Percentiles rank a stretch among this genome's conserved stretches.
Conservation (phyloP, 1,140 invertebrate species). For the Drosophila dunni region DNA sequence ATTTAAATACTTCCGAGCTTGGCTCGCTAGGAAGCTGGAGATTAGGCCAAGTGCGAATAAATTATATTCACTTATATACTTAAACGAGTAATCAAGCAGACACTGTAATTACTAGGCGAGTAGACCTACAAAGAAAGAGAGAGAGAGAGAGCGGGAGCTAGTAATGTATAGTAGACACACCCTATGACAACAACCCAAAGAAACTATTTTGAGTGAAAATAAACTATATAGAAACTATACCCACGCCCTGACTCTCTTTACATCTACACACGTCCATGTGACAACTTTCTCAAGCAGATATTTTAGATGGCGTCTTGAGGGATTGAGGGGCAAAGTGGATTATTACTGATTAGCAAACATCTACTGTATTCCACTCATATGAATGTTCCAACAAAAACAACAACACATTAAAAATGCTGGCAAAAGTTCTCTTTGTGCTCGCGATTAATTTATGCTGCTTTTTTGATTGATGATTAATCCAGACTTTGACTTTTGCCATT, state of each 20-base stretch:
- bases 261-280: conserved; percentile 31
- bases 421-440: conserved; percentile 33
- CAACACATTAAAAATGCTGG: neutral
- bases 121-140: neutral
- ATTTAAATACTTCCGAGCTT: neutral
- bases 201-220: neutral
- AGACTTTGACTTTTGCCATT: conserved; percentile 81
- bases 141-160: neutral
- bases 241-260: neutral
- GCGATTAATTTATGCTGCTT: conserved; percentile 72
- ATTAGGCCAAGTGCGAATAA: neutral
- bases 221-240: neutral
- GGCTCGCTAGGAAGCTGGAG: neutral
- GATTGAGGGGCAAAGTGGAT: neutral
- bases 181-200: neutral
- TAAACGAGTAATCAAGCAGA: neutral
- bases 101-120: too few relatives aligned
- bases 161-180: conserved; percentile 3
- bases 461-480: conserved; percentile 81
- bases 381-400: neutral
- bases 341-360: conserved; percentile 1
- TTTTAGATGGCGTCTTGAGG: conserved; percentile 2
- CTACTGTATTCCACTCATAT: conserved; percentile 1
- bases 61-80: neutral
- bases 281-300: conserved; percentile 48